Evolutionary conservation across 1,140 invertebrate species (phyloP), one percentile per base, ranked within the genome.

Genomic region (Eupristina koningsbergeri): DNA sequence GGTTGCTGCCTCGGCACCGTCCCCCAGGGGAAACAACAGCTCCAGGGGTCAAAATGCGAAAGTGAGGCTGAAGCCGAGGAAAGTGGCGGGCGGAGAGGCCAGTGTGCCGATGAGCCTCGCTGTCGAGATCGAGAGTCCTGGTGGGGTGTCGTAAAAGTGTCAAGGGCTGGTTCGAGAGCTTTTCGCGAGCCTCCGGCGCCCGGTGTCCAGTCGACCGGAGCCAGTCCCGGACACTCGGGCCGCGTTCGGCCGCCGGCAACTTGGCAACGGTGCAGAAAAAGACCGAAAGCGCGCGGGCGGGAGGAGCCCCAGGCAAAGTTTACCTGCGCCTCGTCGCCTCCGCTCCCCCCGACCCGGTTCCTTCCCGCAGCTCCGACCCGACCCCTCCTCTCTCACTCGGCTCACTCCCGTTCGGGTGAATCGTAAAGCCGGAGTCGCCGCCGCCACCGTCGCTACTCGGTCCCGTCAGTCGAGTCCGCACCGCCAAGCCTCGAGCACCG

Each of bases 231-330:
- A 3, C n/a, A n/a, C n/a, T n/a, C n/a, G 19, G 3, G 53, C 26
- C 26, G 19, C 67, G n/a, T 71, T 41, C 17, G 13, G 36, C 36
- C 39, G 39, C 36, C 5, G 86, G 86, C 88, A 89, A 91, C 89
- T 89, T 91, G 91, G 91, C 91, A 92, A 92, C 91, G 88, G 87
- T 89, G 89, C 88, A 86, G 67, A 74, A n/a, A n/a, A 81, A 58
- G 74, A 67, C 45, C 61, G 41, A 53, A 58, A 71, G 26, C 53
- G 67, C 26, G 67, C 17, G 36, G 36, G 22, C 36, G 15, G 64
- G 29, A 69, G 50, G n/a, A 53, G 34, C 9, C 58, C 9, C 29
- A 78, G 47, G 64, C 50, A 61, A 71, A 83, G 58, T 83, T 83
- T 83, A 76, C 73, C 74, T 78, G 80, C 26, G 34, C 34, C n/a